Percentiles rank a stretch among this genome's conserved stretches.
These are phyloP conservation scores for Galemys pyrenaicus DNA, from an alignment of 2,113 vertebrate genomes.

Conservation along the genomic window DNA sequence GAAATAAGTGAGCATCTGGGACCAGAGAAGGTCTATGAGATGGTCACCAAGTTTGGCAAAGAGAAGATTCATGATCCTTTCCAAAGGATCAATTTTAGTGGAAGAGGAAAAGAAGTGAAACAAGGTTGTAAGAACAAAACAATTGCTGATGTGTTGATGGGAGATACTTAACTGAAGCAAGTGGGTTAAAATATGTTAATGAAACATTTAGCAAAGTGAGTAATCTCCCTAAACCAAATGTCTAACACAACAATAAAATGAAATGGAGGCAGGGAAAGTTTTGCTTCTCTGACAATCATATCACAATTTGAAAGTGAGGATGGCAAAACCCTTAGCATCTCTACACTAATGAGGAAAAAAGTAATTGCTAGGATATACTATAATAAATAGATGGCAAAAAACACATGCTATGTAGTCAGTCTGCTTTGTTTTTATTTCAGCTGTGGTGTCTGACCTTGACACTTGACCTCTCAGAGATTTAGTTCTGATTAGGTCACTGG, in stretches of 20 bases:
- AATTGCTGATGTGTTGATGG: background rate
- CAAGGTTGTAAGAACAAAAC: background rate
- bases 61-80: background rate
- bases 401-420: background rate
- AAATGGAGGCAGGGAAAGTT: background rate
- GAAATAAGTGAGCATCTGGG: background rate
- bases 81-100: background rate
- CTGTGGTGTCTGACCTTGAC: background rate
- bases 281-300: background rate
- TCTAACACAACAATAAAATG: background rate
- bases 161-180: background rate
- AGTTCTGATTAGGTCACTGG: background rate
- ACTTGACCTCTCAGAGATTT: background rate
- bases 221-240: background rate
- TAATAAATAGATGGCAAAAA: background rate
- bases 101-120: background rate
- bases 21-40: background rate
- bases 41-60: background rate
- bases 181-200: background rate
- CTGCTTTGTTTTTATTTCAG: background rate
- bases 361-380: background rate
- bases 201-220: background rate
- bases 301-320: background rate
- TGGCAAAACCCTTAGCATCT: background rate
- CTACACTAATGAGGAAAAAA: background rate